Evolutionary conservation across 2,888 invertebrate species (phyloP).

Genomic region (Cerceris rybyensis): DNA sequence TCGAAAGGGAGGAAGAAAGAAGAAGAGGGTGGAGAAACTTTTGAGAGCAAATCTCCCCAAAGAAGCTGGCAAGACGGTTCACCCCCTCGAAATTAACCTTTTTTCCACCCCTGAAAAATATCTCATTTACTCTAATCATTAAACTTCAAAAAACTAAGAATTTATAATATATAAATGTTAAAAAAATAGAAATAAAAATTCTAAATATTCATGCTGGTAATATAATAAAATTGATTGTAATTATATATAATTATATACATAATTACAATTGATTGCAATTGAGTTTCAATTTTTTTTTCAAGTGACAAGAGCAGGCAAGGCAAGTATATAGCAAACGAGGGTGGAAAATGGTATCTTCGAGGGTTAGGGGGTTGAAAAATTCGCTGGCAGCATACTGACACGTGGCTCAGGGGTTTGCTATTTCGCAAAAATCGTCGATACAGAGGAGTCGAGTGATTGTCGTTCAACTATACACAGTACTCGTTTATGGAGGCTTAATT

Average conservation of each 20-base stretch:
- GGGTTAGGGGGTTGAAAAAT: conserved; percentile 49
- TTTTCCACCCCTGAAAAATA: no score
- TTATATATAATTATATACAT: no score
- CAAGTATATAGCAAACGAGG: background rate
- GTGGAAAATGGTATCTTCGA: conserved; percentile 24
- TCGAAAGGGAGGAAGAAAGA: background rate
- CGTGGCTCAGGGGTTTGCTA: conserved; percentile 63
- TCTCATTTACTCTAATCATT: no score
- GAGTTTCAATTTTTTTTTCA: no score
- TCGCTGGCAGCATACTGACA: conserved; percentile 70
- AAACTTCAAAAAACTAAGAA: no score
- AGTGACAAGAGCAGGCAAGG: background rate
- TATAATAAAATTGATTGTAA: background rate
- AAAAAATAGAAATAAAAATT: no score
- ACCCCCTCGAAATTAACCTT: no score
- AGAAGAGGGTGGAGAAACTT: background rate
- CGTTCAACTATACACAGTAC: conserved; percentile 78
- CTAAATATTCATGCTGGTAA: no score
- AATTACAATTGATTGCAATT: no score
- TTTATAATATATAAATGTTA: no score
- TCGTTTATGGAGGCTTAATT: conserved; percentile 67
- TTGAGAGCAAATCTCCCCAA: no score
- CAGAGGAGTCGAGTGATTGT: conserved; percentile 79
- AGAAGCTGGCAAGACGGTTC: no score
- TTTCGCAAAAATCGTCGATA: conserved; percentile 71